Conservation (phyloP, 1,140 invertebrate genomes). For the Trichonephila clavata region DNA sequence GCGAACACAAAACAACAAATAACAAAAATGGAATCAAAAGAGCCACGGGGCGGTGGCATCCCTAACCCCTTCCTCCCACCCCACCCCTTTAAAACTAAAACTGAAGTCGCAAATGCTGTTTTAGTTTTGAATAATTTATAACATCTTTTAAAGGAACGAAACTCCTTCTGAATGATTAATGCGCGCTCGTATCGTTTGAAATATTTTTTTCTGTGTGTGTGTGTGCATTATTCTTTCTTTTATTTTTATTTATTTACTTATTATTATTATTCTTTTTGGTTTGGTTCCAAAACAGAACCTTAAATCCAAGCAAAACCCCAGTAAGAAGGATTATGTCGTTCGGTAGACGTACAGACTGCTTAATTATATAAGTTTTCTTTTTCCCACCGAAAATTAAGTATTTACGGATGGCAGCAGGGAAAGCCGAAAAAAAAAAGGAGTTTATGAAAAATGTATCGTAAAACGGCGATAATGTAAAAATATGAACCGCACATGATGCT, state of each 20-base stretch:
- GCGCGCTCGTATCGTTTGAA: conserved; percentile 15
- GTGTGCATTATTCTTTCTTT: background rate
- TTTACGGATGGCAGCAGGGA: conserved; percentile 37
- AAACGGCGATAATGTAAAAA: conserved; percentile 49
- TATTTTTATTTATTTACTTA: conserved; percentile 26
- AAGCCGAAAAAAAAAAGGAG: background rate
- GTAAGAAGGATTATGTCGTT: background rate
- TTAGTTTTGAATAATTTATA: conserved; percentile 69
- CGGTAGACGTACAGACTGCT: conserved; percentile 2
- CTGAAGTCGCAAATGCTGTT: conserved; percentile 38
- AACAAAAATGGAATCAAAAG: conserved; percentile 25
- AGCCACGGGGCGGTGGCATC: background rate
- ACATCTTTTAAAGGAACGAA: conserved; percentile 59
- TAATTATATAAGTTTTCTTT: conserved; percentile 62
- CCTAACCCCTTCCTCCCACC: background rate
- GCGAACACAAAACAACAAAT: background rate
- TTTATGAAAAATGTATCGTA: conserved; percentile 20
- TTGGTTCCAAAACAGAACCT: background rate
- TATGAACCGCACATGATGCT: background rate
- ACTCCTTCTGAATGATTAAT: conserved; percentile 66
- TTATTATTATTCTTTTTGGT: conserved; percentile 1
- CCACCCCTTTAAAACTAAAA: background rate
- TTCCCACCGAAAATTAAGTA: conserved; percentile 2
- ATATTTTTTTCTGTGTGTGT: background rate
- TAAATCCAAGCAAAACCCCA: background rate